A percentile compares a stretch with the other conserved stretches of the same genome.
phyloP scores from a whole-genome alignment of 2,888 invertebrate species.

The Nymphalis urticae region DNA sequence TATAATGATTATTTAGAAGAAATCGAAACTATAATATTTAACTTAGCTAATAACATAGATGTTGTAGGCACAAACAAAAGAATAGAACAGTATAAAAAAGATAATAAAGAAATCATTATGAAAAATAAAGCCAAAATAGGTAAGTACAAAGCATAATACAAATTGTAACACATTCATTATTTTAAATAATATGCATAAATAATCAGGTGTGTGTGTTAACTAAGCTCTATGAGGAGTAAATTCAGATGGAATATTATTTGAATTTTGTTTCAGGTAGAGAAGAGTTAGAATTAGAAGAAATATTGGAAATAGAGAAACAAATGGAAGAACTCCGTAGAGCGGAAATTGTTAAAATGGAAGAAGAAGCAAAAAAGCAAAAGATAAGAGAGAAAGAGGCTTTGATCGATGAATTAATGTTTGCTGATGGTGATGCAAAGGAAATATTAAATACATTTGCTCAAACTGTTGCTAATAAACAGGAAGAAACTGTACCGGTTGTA shows the following conservation, averaged over 20 bases:
- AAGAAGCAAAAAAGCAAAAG: slow-evolving; percentile 89
- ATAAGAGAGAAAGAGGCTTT: slow-evolving; percentile 93
- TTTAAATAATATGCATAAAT: too few species aligned
- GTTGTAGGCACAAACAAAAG: slow-evolving; percentile 92
- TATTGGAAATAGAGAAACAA: slow-evolving; percentile 90
- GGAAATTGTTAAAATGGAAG: slow-evolving; percentile 85
- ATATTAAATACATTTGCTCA: slow-evolving; percentile 92
- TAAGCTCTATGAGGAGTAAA: background rate
- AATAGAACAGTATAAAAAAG: slow-evolving; percentile 94
- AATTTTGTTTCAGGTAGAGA: slow-evolving; percentile 81
- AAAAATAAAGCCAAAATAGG: slow-evolving; percentile 89
- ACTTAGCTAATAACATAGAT: slow-evolving; percentile 94
- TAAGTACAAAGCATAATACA: slow-evolving; percentile 40
- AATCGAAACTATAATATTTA: slow-evolving; percentile 94
- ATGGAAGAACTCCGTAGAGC: slow-evolving; percentile 87
- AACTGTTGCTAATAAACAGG: slow-evolving; percentile 85
- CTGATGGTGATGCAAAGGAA: slow-evolving; percentile 93
- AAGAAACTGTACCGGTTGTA: slow-evolving; percentile 72
- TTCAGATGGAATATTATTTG: background rate
- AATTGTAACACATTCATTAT: background rate
- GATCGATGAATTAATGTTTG: slow-evolving; percentile 97
- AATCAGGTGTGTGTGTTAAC: too few species aligned
- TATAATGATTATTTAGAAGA: slow-evolving; percentile 99
- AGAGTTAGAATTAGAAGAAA: slow-evolving; percentile 92
- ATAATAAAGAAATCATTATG: slow-evolving; percentile 92